These are phyloP conservation scores for Auanema sp. DNA, from an alignment of 2,888 invertebrate genomes.

Conservation along the genomic window DNA sequence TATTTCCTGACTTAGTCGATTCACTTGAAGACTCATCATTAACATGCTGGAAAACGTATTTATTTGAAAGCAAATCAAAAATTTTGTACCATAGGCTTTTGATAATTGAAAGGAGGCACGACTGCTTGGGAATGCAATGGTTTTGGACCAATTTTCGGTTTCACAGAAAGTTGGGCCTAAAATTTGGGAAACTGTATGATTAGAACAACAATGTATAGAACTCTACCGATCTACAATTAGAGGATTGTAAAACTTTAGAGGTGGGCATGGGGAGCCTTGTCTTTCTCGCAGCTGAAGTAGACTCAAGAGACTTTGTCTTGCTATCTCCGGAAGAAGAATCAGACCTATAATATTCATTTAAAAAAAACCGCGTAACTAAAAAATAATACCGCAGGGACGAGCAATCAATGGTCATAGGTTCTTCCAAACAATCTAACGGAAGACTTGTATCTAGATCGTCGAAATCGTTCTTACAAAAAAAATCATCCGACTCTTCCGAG, in stretches of 20 bases:
- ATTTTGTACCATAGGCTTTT: slow-evolving; percentile 13
- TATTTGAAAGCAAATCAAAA: not conserved
- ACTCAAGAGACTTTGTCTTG: not conserved
- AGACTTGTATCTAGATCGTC: slow-evolving; percentile 9
- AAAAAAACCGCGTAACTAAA: too few relatives aligned
- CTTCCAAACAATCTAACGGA: slow-evolving; percentile 15
- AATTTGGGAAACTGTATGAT: too few relatives aligned
- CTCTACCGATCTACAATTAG: not conserved
- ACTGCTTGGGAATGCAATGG: slow-evolving; percentile 18
- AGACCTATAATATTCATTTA: too few relatives aligned
- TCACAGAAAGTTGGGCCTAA: slow-evolving; percentile 6
- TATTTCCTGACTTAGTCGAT: not conserved
- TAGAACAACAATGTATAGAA: too few relatives aligned
- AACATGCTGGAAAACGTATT: not conserved
- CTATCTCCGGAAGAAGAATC: too few relatives aligned
- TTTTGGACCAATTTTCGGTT: slow-evolving; percentile 10
- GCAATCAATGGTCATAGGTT: slow-evolving; percentile 17
- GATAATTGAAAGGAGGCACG: slow-evolving; percentile 17
- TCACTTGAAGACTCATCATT: not conserved
- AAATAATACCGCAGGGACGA: slow-evolving; percentile 2
- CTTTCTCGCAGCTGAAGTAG: not conserved
- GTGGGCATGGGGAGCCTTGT: slow-evolving; percentile 15
- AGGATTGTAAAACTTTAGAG: not conserved
- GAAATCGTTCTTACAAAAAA: slow-evolving; percentile 10
- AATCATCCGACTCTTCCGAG: not conserved